phyloP scores from a whole-genome alignment of 2,888 invertebrate species.

The Hecatera dysodea region DNA sequence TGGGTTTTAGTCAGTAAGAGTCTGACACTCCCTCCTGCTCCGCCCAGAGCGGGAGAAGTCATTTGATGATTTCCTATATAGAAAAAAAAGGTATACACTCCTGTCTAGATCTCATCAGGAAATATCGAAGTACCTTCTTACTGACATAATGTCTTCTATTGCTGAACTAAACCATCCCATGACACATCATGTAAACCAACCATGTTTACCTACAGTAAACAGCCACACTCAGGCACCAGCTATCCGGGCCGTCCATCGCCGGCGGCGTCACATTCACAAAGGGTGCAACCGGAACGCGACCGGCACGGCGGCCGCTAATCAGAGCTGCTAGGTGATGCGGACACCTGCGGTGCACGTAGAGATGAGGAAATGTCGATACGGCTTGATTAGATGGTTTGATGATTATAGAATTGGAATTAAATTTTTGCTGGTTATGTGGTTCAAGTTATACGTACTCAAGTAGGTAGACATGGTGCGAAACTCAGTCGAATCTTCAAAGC shows the following conservation, averaged over 20 bases:
- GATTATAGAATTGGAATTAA: neutral
- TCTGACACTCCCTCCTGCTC: no score
- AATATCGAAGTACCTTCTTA: no score
- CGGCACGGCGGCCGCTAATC: slow-evolving; percentile 47
- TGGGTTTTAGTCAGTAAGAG: no score
- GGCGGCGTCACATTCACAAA: slow-evolving; percentile 52
- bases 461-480: neutral
- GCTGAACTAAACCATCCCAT: no score
- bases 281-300: slow-evolving; percentile 45
- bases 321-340: slow-evolving; percentile 33
- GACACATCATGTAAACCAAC: neutral
- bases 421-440: neutral
- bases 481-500: neutral
- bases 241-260: slow-evolving; percentile 18
- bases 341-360: slow-evolving; percentile 41
- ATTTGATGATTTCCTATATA: no score
- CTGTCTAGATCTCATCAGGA: no score
- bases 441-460: neutral
- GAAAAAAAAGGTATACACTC: no score
- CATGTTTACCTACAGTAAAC: neutral
- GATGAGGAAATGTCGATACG: slow-evolving; percentile 42
- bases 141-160: no score
- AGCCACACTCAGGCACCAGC: neutral
- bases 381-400: slow-evolving; percentile 1
- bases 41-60: no score